Evolutionary conservation across 2,113 vertebrate species (phyloP), one percentile per base, ranked within the genome.

Genomic region (Calidris pugnax): DNA sequence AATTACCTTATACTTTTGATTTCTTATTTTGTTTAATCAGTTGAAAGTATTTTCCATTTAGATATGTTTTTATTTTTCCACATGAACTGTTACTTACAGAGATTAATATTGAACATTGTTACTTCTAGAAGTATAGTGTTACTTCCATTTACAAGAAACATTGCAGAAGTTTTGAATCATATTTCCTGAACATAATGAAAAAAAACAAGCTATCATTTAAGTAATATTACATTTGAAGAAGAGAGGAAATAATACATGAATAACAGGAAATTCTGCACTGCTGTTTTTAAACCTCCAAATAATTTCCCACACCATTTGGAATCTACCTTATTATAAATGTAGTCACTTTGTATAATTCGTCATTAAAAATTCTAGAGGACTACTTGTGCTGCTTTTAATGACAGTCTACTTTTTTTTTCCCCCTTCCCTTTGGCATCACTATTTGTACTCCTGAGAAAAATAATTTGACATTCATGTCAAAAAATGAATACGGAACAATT

Each of bases 141-240:
- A 43, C 24, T 60, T 93, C 22, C 2, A n/a, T 57, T 79, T 94
- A 75, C 48, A 93, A 77, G 81, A 91, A 94, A 53, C 13, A 76
- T 26, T 62, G 11, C 57, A 85, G 35, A 83, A 92, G 62, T 45
- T 7, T 80, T 80, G 88, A 94, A 62, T 92, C 45, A 32, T 94
- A 90, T 88, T 94, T 97, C 85, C 88, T 90, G 63, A 92, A 53
- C 26, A 62, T 76, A 96, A 92, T 57, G 50, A 93, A 83, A 84
- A 76, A 93, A 35, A 30, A 6, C 7, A 66, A 94, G 55, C 32
- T 63, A 59, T 66, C 50, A 63, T 88, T 91, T 92, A 73, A 93
- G n/a, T 73, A 76, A 83, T 83, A 95, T 77, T 95, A 63, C 28
- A 74, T 94, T 91, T 80, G 68, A 90, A 74, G 47, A 47, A 57